Percentiles rank a stretch among this genome's conserved stretches.
Conservation (phyloP, 2,113 vertebrate genomes). For the Peucedramus taeniatus region DNA sequence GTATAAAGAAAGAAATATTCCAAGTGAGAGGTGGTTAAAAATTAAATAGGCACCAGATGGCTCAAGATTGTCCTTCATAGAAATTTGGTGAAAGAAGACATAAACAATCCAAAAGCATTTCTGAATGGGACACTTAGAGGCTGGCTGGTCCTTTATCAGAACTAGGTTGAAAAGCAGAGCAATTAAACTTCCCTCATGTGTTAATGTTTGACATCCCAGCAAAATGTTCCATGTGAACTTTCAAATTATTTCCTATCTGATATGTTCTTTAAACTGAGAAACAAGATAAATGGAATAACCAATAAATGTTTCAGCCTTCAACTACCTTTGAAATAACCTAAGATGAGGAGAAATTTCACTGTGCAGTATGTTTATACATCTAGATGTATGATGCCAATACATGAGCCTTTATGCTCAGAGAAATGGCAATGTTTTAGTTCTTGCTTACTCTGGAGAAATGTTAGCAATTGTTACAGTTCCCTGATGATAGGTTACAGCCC, state of each 20-base stretch:
- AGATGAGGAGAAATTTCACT: not conserved
- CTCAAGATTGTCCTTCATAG: conserved; percentile 78
- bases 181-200: not conserved
- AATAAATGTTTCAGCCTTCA: not conserved
- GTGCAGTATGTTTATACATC: not conserved
- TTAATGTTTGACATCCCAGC: not conserved
- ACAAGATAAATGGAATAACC: not conserved
- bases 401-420: not conserved
- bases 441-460: not conserved
- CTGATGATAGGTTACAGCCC: not conserved
- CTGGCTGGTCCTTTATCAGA: conserved; percentile 58
- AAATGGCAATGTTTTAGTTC: not conserved
- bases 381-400: not conserved
- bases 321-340: not conserved
- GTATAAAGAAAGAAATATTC: conserved; percentile 83
- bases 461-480: not conserved
- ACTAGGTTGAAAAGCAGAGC: conserved; percentile 34
- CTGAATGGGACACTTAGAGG: conserved; percentile 62
- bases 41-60: conserved; percentile 84
- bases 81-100: conserved; percentile 77
- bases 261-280: not conserved
- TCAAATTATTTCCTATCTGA: not conserved
- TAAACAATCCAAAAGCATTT: conserved; percentile 68
- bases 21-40: conserved; percentile 85
- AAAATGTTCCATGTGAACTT: not conserved